Evolutionary conservation across 2,888 invertebrate species (phyloP), one percentile per base, ranked within the genome.

Genomic region (Xanthorhoe designata): DNA sequence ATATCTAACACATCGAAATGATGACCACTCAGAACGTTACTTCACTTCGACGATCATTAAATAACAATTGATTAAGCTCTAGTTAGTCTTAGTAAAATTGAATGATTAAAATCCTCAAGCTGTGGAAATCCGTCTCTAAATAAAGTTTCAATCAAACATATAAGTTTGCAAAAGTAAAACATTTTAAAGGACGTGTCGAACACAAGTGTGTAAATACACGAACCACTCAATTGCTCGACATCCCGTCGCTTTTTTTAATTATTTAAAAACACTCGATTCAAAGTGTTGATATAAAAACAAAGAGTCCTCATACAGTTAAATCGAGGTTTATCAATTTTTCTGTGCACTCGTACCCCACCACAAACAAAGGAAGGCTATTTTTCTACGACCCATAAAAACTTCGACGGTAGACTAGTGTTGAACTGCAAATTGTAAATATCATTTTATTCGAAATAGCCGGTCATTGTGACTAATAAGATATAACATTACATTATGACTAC

Each of bases 261-360:
- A 17, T 47, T 47, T 15, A 15, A 15, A 47, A 51, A n/a, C 15
- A 35, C 53, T 53, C 17, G 32, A n/a, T 53, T 45, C 38, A 60
- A n/a, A 35, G 58, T 32, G 17, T 29, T 6, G 24, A 4, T 29
- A n/a, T 15, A 52, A 52, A 52, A 52, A 19, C 54, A 42, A 29
- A 42, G 15, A 17, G 45, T 35, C 17, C 53, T 53, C 8, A 17
- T 61, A 13, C 38, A 24, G 42, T 51, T 42, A 24, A 51, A 51
- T 51, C 15, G 51, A 59, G 51, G 19, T 64, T 71, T 71, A 71
- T 68, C 68, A 71, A 71, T 71, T 73, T 72, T 71, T 71, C 70
- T 66, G 63, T 52, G 24, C 61, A 60, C 51, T 42, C 47, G 64
- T 66, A 66, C 50, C 24, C 53, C 62, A 42, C 38, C 66, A 61